Evolutionary conservation across 2,888 invertebrate species (phyloP).

Genomic region (Troides helena): DNA sequence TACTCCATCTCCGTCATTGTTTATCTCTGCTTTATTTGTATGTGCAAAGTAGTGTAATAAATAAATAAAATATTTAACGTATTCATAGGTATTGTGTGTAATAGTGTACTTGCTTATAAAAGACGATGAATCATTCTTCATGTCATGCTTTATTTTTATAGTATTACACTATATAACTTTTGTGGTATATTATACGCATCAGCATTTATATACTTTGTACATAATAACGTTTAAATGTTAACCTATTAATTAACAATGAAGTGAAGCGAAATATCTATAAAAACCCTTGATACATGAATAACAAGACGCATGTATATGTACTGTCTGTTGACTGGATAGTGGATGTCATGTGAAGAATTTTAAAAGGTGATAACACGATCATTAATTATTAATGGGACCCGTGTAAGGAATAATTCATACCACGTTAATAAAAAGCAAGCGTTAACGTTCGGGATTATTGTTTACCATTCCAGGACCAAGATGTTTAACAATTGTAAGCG

Average conservation of each 20-base stretch:
- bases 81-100: not conserved
- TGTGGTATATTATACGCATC: too few relatives aligned
- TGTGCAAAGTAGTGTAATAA: too few relatives aligned
- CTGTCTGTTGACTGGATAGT: not conserved
- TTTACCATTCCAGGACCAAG: conserved; percentile 36
- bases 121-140: not conserved
- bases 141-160: conserved; percentile 1
- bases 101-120: not conserved
- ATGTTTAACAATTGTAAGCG: conserved; percentile 34
- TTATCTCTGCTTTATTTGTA: too few relatives aligned
- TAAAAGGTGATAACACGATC: not conserved
- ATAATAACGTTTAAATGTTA: too few relatives aligned
- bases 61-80: not conserved
- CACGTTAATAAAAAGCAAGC: conserved; percentile 1
- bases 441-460: conserved; percentile 23
- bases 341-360: not conserved
- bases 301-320: not conserved
- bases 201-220: too few relatives aligned
- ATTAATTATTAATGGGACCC: conserved; percentile 1
- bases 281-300: too few relatives aligned
- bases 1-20: too few relatives aligned
- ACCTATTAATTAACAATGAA: too few relatives aligned
- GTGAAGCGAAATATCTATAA: too few relatives aligned
- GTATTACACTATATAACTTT: not conserved
- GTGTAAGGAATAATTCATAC: not conserved